Conservation (phyloP, 2,888 invertebrate species). For the Orgyia antiqua region DNA sequence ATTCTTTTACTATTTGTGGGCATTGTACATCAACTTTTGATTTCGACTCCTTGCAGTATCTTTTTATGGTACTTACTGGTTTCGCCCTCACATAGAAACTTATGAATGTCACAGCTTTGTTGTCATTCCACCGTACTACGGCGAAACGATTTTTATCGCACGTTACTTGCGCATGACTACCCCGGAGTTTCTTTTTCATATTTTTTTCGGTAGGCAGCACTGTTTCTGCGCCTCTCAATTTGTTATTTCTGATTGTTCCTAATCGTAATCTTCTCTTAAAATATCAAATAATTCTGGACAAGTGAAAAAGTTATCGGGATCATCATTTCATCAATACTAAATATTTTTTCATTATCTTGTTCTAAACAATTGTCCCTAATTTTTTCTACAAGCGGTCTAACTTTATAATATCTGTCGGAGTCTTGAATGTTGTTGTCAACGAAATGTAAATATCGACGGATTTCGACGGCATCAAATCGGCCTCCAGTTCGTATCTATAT, state of each 20-base stretch:
- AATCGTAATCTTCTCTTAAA: not conserved
- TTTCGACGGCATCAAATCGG: not conserved
- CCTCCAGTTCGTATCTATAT: not conserved
- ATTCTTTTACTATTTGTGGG: conserved; percentile 25
- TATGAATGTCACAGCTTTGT: not conserved
- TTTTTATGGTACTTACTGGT: conserved; percentile 2
- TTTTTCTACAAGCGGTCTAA: not conserved
- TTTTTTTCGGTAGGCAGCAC: not conserved
- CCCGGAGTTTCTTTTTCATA: conserved; percentile 1
- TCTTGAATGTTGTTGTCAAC: not conserved
- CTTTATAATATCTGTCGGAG: not conserved
- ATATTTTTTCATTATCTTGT: not conserved
- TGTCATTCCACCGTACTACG: conserved; percentile 1
- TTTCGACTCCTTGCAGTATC: conserved; percentile 23
- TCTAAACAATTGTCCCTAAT: not conserved
- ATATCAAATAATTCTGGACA: not conserved
- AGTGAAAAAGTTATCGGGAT: not conserved
- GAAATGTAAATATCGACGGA: not conserved
- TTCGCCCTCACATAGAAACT: not conserved
- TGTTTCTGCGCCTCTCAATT: not conserved
- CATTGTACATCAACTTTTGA: conserved; percentile 21
- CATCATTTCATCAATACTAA: not conserved
- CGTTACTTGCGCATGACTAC: not conserved
- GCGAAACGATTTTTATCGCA: conserved; percentile 1
- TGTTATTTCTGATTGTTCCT: not conserved